A percentile compares a stretch with the other conserved stretches of the same genome.
Conservation (phyloP, 2,113 vertebrate species). For the Tangachromis dhanisi region DNA sequence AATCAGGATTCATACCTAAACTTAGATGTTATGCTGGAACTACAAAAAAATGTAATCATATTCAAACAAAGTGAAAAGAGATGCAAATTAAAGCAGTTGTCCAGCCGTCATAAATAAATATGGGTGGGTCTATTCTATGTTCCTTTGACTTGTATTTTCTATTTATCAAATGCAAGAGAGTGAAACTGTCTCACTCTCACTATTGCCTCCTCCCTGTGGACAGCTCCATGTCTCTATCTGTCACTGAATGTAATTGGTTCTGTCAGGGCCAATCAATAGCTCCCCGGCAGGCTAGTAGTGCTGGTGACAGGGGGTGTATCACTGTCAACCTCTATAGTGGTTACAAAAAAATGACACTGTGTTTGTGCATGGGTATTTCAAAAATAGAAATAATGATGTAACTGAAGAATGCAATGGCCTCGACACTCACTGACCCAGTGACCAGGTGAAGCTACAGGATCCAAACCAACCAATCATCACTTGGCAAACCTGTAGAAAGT, state of each 20-base stretch:
- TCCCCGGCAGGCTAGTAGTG: conserved; percentile 41
- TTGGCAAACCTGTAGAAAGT: neutral
- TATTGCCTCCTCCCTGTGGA: conserved; percentile 27
- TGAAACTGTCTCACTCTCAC: neutral
- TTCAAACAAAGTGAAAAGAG: neutral
- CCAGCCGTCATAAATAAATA: neutral
- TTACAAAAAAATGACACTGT: conserved; percentile 28
- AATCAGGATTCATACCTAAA: neutral
- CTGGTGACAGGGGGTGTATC: conserved; percentile 54
- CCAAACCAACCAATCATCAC: neutral
- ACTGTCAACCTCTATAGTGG: conserved; percentile 40
- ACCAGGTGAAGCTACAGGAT: neutral
- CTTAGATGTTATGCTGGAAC: neutral
- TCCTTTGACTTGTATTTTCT: conserved; percentile 25
- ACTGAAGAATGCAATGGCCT: neutral
- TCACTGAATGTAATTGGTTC: conserved; percentile 71
- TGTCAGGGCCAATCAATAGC: conserved; percentile 70
- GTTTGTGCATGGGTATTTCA: conserved; percentile 11
- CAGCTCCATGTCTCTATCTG: conserved; percentile 60
- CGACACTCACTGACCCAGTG: neutral
- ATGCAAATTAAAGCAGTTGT: neutral
- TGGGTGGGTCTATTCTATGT: neutral
- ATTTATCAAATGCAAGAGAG: neutral
- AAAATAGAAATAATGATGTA: conserved; percentile 1
- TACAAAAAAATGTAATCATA: neutral